A percentile compares a stretch with the other conserved stretches of the same genome.
Conservation (phyloP, 2,888 invertebrate species). For the Oegoconia quadripuncta region DNA sequence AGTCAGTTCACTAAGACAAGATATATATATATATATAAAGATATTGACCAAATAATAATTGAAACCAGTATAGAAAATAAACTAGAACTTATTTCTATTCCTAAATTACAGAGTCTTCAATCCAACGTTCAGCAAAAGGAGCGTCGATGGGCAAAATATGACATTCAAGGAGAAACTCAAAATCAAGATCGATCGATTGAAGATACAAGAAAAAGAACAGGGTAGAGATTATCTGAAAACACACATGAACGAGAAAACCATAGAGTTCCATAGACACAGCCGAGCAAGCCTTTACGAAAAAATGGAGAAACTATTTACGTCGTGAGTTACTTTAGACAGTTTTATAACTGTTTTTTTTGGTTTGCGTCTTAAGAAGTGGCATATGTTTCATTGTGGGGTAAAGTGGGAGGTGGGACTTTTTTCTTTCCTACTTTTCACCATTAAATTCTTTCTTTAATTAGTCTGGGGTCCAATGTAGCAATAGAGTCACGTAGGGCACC, state of each 20-base stretch:
- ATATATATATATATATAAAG: no score
- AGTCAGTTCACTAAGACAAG: no score
- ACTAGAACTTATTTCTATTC: neutral
- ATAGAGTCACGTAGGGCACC: no score
- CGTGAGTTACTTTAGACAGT: constrained; percentile 69
- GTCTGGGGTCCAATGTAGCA: no score
- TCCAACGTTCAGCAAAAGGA: constrained; percentile 63
- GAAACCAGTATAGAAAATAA: neutral
- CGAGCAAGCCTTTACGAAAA: constrained; percentile 81
- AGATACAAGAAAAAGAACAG: constrained; percentile 53
- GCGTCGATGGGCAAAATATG: constrained; percentile 35
- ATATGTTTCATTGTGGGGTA: no score
- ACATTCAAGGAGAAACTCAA: constrained; percentile 59
- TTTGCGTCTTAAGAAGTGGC: no score
- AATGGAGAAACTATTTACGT: constrained; percentile 79
- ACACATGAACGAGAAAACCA: constrained; percentile 39
- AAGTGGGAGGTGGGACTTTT: no score
- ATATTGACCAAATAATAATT: no score
- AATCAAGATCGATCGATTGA: constrained; percentile 49
- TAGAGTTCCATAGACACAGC: constrained; percentile 80
- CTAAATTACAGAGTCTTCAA: constrained; percentile 32
- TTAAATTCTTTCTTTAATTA: no score
- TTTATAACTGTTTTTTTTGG: constrained; percentile 1
- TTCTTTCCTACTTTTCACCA: no score
- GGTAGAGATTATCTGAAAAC: constrained; percentile 45